Evolutionary conservation across 2,888 invertebrate genomes (phyloP), one percentile per base, ranked within the genome.

Genomic region (Chloromyia formosa): DNA sequence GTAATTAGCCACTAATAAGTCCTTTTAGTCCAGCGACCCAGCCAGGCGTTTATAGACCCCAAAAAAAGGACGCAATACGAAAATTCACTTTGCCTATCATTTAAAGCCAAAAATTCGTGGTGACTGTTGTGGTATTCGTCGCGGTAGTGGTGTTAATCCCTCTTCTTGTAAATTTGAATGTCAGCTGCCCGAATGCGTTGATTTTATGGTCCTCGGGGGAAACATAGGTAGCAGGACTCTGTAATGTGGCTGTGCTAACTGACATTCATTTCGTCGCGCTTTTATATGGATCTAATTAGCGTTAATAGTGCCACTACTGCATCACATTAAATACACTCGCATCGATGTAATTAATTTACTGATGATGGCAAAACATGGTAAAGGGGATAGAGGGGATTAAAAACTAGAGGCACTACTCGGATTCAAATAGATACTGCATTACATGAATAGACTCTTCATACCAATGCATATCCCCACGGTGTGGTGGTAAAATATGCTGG

Each of bases 201-300:
- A 49, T 49, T 49, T 49, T 49, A 49, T 49, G 12, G 49, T n/a
- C 49, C 49, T n/a, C 2, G 49, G 49, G 49, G 49, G 16, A 49
- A n/a, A 35, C 27, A 35, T 35, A 35, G 27, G 3, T 7, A 4
- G 27, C 7, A 35, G 27, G 27, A 35, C 3, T 7, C 3, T 35
- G 27, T 35, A 35, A 35, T 35, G 27, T 35, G 2, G 16, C 56
- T 16, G 20, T 22, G 22, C 18, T 56, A 5, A 10, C 10, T 56
- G 20, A 10, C 56, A 56, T 56, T 56, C 4, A 56, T 56, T 20
- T 56, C 22, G 10, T 56, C 56, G 27, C 27, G 27, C 27, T 35
- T 56, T 22, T 56, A 56, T 56, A 22, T 56, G 56, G 18, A 18
- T n/a, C 56, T 56, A 56, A 56, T 56, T 16, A 56, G 56, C 16